Evolutionary conservation across 2,888 invertebrate species (phyloP), one percentile per base, ranked within the genome.

Genomic region (Rosalia funebris): DNA sequence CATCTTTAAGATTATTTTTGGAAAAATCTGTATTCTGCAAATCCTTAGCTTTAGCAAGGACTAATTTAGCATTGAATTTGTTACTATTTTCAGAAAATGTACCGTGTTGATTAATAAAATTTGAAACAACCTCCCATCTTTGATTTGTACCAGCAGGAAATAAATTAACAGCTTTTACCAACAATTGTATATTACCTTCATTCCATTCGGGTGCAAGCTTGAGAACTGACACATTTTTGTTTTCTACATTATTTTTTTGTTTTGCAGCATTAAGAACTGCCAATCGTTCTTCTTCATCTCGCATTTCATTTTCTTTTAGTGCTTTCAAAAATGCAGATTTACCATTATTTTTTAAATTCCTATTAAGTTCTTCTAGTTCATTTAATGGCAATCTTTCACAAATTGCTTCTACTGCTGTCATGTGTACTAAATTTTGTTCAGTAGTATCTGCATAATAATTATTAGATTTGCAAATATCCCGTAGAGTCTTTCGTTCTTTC

Each of bases 101-200:
- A 73, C 87, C 88, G 71, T 94, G 93, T 75, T 96, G 96, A 80
- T 95, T 95, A 55, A 99, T 89, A 78, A 97, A 99, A 77, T 95
- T 93, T 0, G 98, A 94, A 2, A 99, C 95, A 0, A 97, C 95
- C 62, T 77, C 78, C 85, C 85, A 89, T 74, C 96, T 87, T 77
- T 95, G 93, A 75, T 91, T 92, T 0, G 98, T 99, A 11, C 96
- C 99, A 3, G 98, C 97, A 0, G 99, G 99, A 80, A 98, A 99
- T 2, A 98, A 82, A 82, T 98, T 98, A 0, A 98, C 97, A 14
- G 96, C 97, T 82, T 99, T 99, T 52, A 98, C 96, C 1, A 99
- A 85, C 42, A 95, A 83, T 76, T 95, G 94, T 14, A 95, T 85
- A 79, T 96, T 94, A 61, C 92, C 92, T 48, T 89, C 88, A 10